These are phyloP conservation scores for Acridotheres tristis DNA, from an alignment of 2,797 vertebrate species.

Conservation along the genomic window DNA sequence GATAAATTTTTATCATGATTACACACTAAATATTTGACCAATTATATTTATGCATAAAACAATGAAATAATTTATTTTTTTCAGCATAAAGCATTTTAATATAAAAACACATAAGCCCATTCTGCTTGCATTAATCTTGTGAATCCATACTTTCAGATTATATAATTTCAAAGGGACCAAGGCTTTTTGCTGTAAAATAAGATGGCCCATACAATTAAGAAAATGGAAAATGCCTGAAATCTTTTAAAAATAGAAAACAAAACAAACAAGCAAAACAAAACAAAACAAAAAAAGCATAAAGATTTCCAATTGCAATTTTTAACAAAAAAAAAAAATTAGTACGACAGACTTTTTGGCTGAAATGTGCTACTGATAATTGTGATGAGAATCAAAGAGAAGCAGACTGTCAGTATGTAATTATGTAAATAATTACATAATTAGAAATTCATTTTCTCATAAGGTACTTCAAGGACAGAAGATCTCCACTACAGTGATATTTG, in stretches of 20 bases:
- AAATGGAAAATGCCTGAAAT: neutral
- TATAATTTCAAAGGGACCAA: neutral
- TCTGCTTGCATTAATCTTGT: neutral
- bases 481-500: neutral
- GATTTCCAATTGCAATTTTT: neutral
- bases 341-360: neutral
- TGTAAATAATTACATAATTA: neutral
- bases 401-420: neutral
- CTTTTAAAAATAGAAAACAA: accelerated
- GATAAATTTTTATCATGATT: neutral
- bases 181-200: neutral
- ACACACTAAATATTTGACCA: neutral
- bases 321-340: neutral
- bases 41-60: neutral
- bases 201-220: neutral
- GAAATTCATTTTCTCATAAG: neutral
- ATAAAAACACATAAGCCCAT: neutral
- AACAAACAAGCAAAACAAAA: neutral
- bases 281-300: neutral
- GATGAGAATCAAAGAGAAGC: neutral
- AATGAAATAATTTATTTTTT: neutral
- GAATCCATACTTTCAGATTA: neutral
- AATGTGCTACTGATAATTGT: neutral
- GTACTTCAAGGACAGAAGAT: neutral
- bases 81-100: neutral